Evolutionary conservation across 2,797 vertebrate species (phyloP).

Genomic region (Sylvilagus floridanus): DNA sequence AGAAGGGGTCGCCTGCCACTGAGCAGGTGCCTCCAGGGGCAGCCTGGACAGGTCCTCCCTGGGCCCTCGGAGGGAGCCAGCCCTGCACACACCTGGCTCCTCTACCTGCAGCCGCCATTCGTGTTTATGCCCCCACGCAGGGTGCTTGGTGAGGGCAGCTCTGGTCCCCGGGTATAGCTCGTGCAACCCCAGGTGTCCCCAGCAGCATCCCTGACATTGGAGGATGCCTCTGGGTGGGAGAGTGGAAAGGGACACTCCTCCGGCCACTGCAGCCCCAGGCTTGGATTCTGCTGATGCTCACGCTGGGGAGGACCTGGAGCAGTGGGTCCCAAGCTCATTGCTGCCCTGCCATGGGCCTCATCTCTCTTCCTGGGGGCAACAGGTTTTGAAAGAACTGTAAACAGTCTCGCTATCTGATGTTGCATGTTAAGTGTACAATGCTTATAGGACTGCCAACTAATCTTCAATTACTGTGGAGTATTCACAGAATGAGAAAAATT

Average conservation of each 20-base stretch:
- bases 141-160: background rate
- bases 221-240: background rate
- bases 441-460: background rate
- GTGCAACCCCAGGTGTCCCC: background rate
- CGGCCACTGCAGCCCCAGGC: no score
- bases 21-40: no score
- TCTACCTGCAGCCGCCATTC: background rate
- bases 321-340: background rate
- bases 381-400: background rate
- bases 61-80: background rate
- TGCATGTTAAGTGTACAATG: background rate
- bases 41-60: background rate
- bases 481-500: background rate
- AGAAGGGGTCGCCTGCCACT: no score
- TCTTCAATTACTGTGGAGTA: background rate
- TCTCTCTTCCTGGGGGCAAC: background rate
- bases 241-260: no score
- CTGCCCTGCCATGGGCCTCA: background rate
- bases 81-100: background rate
- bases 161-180: rapidly evolving
- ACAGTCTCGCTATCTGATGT: background rate
- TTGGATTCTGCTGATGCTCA: background rate
- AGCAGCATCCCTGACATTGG: background rate
- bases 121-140: background rate
- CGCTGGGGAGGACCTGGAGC: background rate